Base-by-base conservation (phyloP, 2,113 vertebrate genomes). In the Phaethornis superciliosus region DNA sequence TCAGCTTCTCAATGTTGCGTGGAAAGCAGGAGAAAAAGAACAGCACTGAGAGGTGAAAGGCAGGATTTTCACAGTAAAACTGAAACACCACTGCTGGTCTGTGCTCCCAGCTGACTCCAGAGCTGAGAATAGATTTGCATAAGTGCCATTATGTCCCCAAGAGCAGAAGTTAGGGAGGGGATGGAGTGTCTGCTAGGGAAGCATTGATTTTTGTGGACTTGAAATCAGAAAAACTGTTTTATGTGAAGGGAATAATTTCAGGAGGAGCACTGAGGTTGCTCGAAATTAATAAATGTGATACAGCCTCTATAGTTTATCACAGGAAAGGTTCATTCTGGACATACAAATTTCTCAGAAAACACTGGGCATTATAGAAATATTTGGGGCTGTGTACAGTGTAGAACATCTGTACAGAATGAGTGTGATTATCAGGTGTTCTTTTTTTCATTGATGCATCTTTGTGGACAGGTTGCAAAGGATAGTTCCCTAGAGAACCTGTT, bases 341-440 rank as follows among this genome's bases (percentile, higher is more conserved):
- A 2, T 37, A n/a, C 64, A 27, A 52, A 44, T 60, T 42, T 21
- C 62, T 47, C 18, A 33, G 28, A 75, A 75, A 55, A 21, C 37
- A 75, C 17, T 16, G 35, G 14, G 37, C 65, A 76, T 42, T 85
- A 20, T 3, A 52, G 35, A 72, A 95, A 42, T 62, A 60, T 5
- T 44, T 85, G 52, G 15, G 13, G 42, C 47, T 90, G 7, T n/a
- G 28, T 26, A 40, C 9, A 84, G 65, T 74, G 49, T 4, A 59
- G 46, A 79, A 46, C 22, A 46, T 60, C 46, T 69, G 7, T 40
- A 62, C 35, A 56, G 28, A 81, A 22, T 17, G 26, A 77, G 15
- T 1, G 1, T 2, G 0, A 32, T 78, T 3, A 1, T 16, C 27
- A 19, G 54, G 17, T 33, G 27, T 32, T n/a, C 13, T 55, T 28